These are phyloP conservation scores for Pogonocichla stellata DNA, from an alignment of 2,113 vertebrate species.

Conservation along the genomic window DNA sequence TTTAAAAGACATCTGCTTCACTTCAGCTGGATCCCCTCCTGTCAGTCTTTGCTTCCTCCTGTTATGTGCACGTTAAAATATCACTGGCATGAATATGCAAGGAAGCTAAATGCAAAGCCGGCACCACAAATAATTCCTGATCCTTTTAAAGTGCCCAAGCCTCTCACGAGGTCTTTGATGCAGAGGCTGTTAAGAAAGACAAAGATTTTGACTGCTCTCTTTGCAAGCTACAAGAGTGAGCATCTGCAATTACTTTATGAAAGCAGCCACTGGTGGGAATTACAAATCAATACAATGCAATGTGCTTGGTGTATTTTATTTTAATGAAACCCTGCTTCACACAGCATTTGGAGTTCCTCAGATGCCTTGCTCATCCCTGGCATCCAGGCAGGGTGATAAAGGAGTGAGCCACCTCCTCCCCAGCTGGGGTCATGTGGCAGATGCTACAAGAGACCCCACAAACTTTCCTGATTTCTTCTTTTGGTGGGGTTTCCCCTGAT, in stretches of 20 bases:
- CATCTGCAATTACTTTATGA: conserved; percentile 47
- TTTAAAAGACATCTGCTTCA: conserved; percentile 59
- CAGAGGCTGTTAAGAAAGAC: conserved; percentile 17
- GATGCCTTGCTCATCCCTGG: neutral
- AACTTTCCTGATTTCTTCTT: neutral
- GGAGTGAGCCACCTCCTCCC: neutral
- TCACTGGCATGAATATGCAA: conserved; percentile 52
- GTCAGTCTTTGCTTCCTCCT: conserved; percentile 34
- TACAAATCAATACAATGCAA: conserved; percentile 40
- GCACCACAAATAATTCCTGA: conserved; percentile 43
- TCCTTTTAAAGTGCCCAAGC: conserved; percentile 43
- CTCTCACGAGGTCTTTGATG: conserved; percentile 23
- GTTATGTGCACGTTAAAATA: conserved; percentile 22
- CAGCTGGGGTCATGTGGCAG: neutral
- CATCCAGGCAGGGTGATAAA: neutral
- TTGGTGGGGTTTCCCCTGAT: neutral
- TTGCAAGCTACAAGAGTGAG: conserved; percentile 1
- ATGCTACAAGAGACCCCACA: neutral
- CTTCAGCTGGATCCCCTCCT: conserved; percentile 50
- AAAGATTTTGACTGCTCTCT: conserved; percentile 1
- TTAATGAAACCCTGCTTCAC: neutral
- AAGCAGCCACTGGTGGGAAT: conserved; percentile 16
- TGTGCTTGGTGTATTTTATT: neutral
- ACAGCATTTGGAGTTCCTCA: neutral
- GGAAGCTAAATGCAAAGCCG: conserved; percentile 29